These are phyloP conservation scores for Stomorhina lunata DNA, from an alignment of 2,888 invertebrate species.

Conservation along the genomic window DNA sequence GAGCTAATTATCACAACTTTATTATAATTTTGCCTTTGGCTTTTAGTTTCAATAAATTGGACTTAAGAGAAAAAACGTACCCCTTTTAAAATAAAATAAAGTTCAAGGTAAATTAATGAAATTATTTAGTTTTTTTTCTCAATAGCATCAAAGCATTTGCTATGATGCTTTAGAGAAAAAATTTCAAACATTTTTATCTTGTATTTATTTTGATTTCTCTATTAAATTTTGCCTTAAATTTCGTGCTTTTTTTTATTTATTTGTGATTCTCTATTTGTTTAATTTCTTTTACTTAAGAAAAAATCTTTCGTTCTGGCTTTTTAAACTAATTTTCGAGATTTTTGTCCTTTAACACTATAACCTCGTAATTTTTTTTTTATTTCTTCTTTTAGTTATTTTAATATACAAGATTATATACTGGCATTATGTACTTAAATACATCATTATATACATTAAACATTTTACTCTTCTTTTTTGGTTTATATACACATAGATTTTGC, in stretches of 20 bases:
- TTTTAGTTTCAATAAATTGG: not conserved
- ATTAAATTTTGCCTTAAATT: slow-evolving; percentile 41
- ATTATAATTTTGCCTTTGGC: not conserved
- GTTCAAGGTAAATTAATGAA: slow-evolving; percentile 22
- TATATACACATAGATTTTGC: not conserved
- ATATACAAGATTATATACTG: not conserved
- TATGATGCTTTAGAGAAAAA: not conserved
- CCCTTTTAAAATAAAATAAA: not conserved
- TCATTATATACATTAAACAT: not conserved
- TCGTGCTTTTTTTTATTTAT: slow-evolving; percentile 12
- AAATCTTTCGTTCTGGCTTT: not conserved
- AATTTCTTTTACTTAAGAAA: not conserved
- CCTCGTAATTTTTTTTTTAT: slow-evolving; percentile 38
- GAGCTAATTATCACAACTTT: not conserved
- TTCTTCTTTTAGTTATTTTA: not conserved
- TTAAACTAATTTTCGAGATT: slow-evolving; percentile 51
- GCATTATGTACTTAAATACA: not conserved
- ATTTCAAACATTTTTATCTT: not conserved
- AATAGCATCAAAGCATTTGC: not conserved
- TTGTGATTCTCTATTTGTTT: not conserved
- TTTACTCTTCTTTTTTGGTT: slow-evolving; percentile 5
- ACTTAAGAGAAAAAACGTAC: not conserved
- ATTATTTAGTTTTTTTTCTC: not conserved
- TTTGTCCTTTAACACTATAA: slow-evolving; percentile 45
- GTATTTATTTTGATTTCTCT: not conserved